These are phyloP conservation scores for roundworm (Caenorhabditis elegans) DNA, from an alignment of 1,140 invertebrate species.

Conservation along the genomic window DNA sequence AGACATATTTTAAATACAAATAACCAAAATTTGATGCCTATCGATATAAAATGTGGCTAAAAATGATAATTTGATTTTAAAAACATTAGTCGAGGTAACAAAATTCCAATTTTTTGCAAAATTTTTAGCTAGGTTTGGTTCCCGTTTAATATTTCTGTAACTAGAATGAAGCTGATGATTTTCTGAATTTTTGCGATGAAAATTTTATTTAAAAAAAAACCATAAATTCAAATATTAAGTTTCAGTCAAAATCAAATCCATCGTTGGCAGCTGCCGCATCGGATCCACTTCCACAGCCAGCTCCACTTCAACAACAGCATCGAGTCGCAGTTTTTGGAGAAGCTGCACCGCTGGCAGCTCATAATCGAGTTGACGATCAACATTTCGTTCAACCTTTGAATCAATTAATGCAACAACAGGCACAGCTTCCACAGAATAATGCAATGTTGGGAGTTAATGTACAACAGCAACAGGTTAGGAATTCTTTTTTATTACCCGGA, in stretches of 20 bases:
- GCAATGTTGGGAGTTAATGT: constrained; percentile 35
- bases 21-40: too few relatives aligned
- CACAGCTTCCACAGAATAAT: background rate
- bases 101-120: too few relatives aligned
- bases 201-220: too few relatives aligned
- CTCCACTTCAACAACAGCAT: constrained; percentile 27
- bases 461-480: constrained; percentile 26
- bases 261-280: constrained; percentile 54
- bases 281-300: constrained; percentile 48
- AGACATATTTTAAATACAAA: too few relatives aligned
- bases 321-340: background rate
- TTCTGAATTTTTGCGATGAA: too few relatives aligned
- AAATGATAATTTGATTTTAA: too few relatives aligned
- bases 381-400: background rate
- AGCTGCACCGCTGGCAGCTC: background rate
- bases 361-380: background rate
- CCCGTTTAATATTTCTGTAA: too few relatives aligned
- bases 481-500: background rate
- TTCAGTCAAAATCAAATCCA: constrained; percentile 62
- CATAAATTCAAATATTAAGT: too few relatives aligned
- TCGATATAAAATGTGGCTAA: too few relatives aligned
- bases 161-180: too few relatives aligned
- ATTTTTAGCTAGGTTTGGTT: too few relatives aligned
- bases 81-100: too few relatives aligned
- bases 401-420: background rate